A percentile compares a stretch with the other conserved stretches of the same genome.
Conservation (phyloP, 2,113 vertebrate species). For the Passer domesticus region DNA sequence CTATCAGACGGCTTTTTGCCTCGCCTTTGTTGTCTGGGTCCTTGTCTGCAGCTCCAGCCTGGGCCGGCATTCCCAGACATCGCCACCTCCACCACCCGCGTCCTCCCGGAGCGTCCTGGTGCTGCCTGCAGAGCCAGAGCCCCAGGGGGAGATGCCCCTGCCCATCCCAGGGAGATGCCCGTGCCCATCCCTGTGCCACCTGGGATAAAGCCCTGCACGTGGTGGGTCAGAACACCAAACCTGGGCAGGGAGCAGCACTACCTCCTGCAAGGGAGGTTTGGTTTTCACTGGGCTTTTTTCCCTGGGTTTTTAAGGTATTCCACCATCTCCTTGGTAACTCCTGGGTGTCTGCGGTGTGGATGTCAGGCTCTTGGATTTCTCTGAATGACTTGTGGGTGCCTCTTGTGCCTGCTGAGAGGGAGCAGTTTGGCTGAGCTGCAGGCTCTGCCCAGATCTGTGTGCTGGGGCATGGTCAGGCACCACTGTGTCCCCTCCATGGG, state of each 20-base stretch:
- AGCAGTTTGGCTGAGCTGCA: not conserved
- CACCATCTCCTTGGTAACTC: not conserved
- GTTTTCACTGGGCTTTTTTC: not conserved
- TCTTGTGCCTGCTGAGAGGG: not conserved
- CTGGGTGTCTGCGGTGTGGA: not conserved
- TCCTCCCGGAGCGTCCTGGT: not conserved
- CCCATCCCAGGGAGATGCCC: not conserved
- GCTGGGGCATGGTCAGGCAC: rapidly evolving
- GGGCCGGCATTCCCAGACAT: not conserved
- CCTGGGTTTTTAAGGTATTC: not conserved
- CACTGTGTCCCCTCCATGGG: not conserved
- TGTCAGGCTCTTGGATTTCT: not conserved
- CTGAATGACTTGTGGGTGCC: not conserved
- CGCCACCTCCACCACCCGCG: not conserved
- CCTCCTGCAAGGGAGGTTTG: not conserved
- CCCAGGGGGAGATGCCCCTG: rapidly evolving
- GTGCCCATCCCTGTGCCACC: not conserved
- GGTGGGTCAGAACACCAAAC: not conserved
- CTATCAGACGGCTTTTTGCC: slow-evolving; percentile 10
- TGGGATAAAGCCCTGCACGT: not conserved
- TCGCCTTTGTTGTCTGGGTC: slow-evolving; percentile 54
- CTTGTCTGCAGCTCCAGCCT: slow-evolving; percentile 31
- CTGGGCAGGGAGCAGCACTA: not conserved
- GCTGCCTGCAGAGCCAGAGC: not conserved
- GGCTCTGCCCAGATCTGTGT: not conserved